Evolutionary conservation across 2,113 vertebrate species (phyloP), one percentile per base, ranked within the genome.

Genomic region (Axis porcinus): DNA sequence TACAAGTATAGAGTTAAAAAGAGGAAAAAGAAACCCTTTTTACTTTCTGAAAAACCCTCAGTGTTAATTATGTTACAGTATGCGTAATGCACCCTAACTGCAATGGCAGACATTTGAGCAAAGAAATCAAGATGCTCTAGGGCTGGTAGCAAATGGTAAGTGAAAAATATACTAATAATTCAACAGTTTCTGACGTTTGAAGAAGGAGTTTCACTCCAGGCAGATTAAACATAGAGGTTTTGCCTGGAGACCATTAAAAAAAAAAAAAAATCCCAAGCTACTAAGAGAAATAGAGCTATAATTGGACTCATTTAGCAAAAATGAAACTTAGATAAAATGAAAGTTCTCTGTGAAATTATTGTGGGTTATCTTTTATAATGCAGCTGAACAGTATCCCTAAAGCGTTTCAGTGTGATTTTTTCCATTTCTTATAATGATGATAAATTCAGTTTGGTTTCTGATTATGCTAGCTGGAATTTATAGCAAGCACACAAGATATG

Each of bases 261-360:
- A 25, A 62, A 62, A 70, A 25, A 64, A 95, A 88, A 74, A 17
- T 25, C 47, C 13, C 14, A 50, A 86, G 21, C 54, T 86, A 58
- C 21, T 36, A 79, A 86, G 43, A 45, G 36, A 85, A 92, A 52
- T 14, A 86, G 45, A 85, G n/a, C 45, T 96, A 23, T 58, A 78
- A 92, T 67, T 94, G 47, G 15, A 82, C 58, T 86, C 47, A 85
- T 47, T 88, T 91, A 67, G 25, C 47, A 97, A 96, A 93, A 91
- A 54, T 70, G 76, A 95, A 94, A 94, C 47, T 86, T 82, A 67
- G 74, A 58, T 79, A 90, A 95, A 87, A 52, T 85, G n/a, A 47
- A 96, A 86, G 13, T 58, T 95, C 36, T 43, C 36, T 62, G 19
- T 64, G 81, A 97, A 81, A 85, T 76, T 89, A 70, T 89, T 85